Evolutionary conservation across 2,113 vertebrate genomes (phyloP), one percentile per base, ranked within the genome.

Genomic region (Chroicocephalus ridibundus): DNA sequence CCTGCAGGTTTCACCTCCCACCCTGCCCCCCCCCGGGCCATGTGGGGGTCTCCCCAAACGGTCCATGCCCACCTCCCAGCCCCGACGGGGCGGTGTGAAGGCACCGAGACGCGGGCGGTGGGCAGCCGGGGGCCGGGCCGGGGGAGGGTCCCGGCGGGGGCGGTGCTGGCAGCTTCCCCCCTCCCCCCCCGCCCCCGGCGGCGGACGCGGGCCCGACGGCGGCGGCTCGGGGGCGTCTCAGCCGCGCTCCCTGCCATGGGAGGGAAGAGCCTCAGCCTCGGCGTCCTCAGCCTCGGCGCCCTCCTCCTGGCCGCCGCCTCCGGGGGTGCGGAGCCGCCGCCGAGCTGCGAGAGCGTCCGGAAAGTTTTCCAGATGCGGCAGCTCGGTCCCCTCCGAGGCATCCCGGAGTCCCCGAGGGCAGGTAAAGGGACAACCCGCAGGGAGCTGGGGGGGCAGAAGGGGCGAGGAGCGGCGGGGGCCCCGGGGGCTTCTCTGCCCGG

Each of bases 351-450:
- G 40, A 97, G 98, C 95, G 98, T 98, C 78, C 96, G 98, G 60
- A 98, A 99, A 99, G 98, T 99, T 99, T 99, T 99, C 96, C 98
- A 98, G 87, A 92, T 98, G 91, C 94, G 97, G 61, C 97, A 98
- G 78, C 98, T 98, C 62, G 99, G 98, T 86, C 96, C 97, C 11
- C 97, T 89, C 80, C 95, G 97, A 51, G 96, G 97, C 66, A 57
- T 98, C 72, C 98, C 98, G 46, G 79, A 96, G 22, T 91, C 91
- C 20, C 98, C 98, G 27, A 96, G 96, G 94, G 74, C 98, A 98
- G 99, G 99, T 99, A 97, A 92, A 92, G 69, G 62, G 38, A 11
- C 12, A 25, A 10, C 55, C 62, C 19, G 29, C 40, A 16, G 25
- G 36, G 24, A 7, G 18, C 19, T 42, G 15, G 42, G 15, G 14